Evolutionary conservation across 2,888 invertebrate genomes (phyloP).

Genomic region (Sarcophaga rosellei): DNA sequence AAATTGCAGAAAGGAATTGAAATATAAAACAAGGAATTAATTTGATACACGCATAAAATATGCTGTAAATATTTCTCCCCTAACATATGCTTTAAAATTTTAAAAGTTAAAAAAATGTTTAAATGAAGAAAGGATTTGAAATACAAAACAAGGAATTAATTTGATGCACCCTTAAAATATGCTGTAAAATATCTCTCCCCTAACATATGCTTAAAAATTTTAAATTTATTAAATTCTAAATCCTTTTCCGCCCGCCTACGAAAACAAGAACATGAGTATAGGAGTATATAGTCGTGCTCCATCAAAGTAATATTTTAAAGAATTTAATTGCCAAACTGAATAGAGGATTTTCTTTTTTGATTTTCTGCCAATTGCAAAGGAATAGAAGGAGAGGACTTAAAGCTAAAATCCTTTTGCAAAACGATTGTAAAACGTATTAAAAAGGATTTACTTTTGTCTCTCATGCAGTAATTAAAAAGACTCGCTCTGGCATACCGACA

Average conservation of each 20-base stretch:
- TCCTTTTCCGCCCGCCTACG: no score
- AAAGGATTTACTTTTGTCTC: slow-evolving; percentile 47
- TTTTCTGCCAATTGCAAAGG: slow-evolving; percentile 48
- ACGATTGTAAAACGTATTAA: slow-evolving; percentile 30
- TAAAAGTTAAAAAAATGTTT: neutral
- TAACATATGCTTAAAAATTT: slow-evolving; percentile 25
- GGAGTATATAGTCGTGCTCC: neutral
- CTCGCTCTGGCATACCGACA: neutral
- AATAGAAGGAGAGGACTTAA: neutral
- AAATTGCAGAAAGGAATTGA: no score
- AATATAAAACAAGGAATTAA: neutral
- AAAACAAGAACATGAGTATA: no score
- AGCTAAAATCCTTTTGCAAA: neutral
- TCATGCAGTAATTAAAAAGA: slow-evolving; percentile 62
- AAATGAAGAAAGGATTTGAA: no score
- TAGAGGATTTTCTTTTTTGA: slow-evolving; percentile 56
- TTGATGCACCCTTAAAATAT: neutral
- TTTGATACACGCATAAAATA: neutral
- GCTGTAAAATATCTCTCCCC: neutral
- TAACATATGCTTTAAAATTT: slow-evolving; percentile 23
- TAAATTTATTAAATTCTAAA: slow-evolving; percentile 38
- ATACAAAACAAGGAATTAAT: neutral
- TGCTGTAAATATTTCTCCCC: neutral
- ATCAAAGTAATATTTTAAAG: slow-evolving; percentile 25
- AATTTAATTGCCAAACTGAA: slow-evolving; percentile 53